Evolutionary conservation across 2,113 vertebrate species (phyloP), one percentile per base, ranked within the genome.

Genomic region (Pitta sordida): DNA sequence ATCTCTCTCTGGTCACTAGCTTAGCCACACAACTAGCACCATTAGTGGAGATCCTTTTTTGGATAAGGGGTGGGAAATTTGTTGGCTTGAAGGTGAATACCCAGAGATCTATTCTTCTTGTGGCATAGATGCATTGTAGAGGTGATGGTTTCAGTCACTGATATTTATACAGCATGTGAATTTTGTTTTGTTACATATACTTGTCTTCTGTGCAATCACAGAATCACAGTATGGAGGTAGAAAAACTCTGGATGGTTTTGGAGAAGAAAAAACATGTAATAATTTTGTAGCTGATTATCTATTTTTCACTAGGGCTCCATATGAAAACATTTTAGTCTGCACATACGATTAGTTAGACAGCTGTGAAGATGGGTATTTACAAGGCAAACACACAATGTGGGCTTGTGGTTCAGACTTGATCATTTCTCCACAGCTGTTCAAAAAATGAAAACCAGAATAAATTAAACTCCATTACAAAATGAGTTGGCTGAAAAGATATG

Each of bases 161-260:
- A 74, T 7, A 30, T 39, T 30, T 0, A 13, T 1, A 2, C 30
- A 78, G 13, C 11, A 14, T 0, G 1, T 9, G 5, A 46, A 20
- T 87, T 92, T 29, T 78, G 11, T 15, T 87, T 59, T 65, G 24
- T 41, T 52, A 11, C 1, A 0, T 34, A 8, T 37, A 21, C 13
- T 53, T 81, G 16, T 32, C 48, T 78, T 86, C 24, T 79, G 44
- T 56, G n/a, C 29, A 63, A 26, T 51, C 36, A 69, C 51, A 77
- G 70, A 81, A 21, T 39, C 37, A 7, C 21, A 49, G 3, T 32
- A 32, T 5, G 11, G 59, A 36, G 26, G 46, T 3, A 41, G 34
- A 56, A 52, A 73, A 87, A 14, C 4, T 36, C 34, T 48, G 23
- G 27, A 9, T 13, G 60, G 44, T 74, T 94, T 63, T 83, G 78